Evolutionary conservation across 2,113 vertebrate genomes (phyloP), one percentile per base, ranked within the genome.

Genomic region (Passer montanus): DNA sequence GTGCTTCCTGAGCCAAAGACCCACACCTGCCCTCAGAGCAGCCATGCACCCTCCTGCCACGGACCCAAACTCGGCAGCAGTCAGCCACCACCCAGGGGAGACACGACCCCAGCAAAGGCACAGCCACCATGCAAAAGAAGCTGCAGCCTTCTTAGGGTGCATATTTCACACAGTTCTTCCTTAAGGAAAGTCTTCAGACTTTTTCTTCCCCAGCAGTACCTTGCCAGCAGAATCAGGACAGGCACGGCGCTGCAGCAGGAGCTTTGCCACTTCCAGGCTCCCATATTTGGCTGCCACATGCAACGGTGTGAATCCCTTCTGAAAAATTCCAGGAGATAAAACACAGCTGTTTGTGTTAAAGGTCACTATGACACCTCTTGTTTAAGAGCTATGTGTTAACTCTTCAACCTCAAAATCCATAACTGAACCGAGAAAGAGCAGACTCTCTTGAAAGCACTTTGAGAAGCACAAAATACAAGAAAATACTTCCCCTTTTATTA

Each of bases 241-340:
- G 28, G 99, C 99, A 0, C 97, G 97, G 4, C 99, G 98, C 97
- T 99, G 99, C 91, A 99, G 97, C 66, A 99, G 98, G 14, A 99
- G 99, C 91, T 99, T 99, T 49, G 99, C 99, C 70, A 99, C 99
- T 88, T 99, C 99, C 83, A 99, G 97, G 97, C 99, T 99, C 93
- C 99, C 99, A 0, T 99, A 99, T 89, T 99, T 99, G 64, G 99
- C 98, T 0, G 99, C 99, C 84, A 99, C 99, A 6, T 99, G 99
- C 78, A 99, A 92, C 1, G 99, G 99, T 21, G 99, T 99, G 75
- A 99, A 99, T 70, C 99, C 99, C 97, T 99, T 99, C 99, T 99
- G 98, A 66, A 91, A 87, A 88, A 90, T 35, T 7, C 21, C 93
- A 92, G 19, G 52, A 64, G 49, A 93, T 4, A 74, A 69, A 80